These are phyloP conservation scores for Hartigia nigra DNA, from an alignment of 2,888 invertebrate species.

Conservation along the genomic window DNA sequence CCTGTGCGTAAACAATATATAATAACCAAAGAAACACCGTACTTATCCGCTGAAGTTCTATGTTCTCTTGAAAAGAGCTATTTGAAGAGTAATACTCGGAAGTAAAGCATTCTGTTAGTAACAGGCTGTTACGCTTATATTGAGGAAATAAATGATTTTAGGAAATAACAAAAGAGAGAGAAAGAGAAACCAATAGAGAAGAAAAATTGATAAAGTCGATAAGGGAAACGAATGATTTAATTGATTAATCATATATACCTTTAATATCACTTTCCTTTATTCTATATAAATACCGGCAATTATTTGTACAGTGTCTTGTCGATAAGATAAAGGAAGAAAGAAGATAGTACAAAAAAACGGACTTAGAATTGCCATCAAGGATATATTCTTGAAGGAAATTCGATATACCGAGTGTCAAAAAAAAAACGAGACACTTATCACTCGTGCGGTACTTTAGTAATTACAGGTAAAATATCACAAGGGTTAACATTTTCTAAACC, in stretches of 20 bases:
- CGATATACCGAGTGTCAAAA: neutral
- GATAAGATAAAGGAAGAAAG: neutral
- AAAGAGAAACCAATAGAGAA: neutral
- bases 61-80: neutral
- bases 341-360: neutral
- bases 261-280: neutral
- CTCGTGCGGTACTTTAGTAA: neutral
- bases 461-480: constrained; percentile 9
- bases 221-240: neutral
- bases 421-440: neutral
- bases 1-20: neutral
- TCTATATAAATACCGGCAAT: neutral
- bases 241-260: neutral
- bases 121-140: neutral
- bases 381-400: neutral
- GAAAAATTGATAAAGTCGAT: too few species aligned
- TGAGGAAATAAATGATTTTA: neutral
- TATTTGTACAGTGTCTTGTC: neutral
- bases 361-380: neutral
- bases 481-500: neutral
- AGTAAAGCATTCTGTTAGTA: neutral
- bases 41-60: neutral
- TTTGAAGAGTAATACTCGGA: neutral
- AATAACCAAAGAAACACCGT: neutral
- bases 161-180: neutral